Evolutionary conservation across 2,888 invertebrate genomes (phyloP).

Genomic region (Micoletzkya japonica): DNA sequence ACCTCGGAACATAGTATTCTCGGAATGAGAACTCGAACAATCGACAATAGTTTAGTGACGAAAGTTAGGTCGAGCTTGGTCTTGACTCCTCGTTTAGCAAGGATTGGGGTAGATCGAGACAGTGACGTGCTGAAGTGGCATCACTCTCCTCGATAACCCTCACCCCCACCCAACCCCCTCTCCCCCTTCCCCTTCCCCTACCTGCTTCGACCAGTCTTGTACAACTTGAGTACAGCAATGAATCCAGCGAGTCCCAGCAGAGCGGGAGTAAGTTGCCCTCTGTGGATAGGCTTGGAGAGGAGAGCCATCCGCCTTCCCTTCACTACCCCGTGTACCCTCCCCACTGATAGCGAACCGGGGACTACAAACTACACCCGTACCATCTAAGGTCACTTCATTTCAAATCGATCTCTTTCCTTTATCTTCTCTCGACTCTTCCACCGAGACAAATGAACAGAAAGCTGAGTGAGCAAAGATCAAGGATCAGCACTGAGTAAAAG

Average conservation of each 20-base stretch:
- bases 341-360: no score
- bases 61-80: slow-evolving; percentile 62
- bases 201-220: slow-evolving; percentile 24
- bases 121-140: slow-evolving; percentile 8
- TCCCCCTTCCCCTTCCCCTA: no score
- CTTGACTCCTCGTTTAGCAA: slow-evolving; percentile 34
- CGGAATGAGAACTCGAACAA: slow-evolving; percentile 55
- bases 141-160: no score
- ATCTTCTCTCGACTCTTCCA: no score
- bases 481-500: background rate
- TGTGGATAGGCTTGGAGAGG: slow-evolving; percentile 40
- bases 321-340: no score
- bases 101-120: slow-evolving; percentile 9
- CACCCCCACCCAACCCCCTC: no score
- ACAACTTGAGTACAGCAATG: slow-evolving; percentile 39
- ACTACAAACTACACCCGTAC: slow-evolving; percentile 27
- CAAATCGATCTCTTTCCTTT: no score
- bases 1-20: slow-evolving; percentile 52
- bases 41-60: slow-evolving; percentile 44
- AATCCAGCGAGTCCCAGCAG: slow-evolving; percentile 42
- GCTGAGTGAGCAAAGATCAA: no score
- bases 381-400: slow-evolving; percentile 24
- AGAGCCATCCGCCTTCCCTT: no score
- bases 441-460: no score
- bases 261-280: slow-evolving; percentile 44